Conservation (phyloP, 2,888 invertebrate species). For the Incurvaria masculella region DNA sequence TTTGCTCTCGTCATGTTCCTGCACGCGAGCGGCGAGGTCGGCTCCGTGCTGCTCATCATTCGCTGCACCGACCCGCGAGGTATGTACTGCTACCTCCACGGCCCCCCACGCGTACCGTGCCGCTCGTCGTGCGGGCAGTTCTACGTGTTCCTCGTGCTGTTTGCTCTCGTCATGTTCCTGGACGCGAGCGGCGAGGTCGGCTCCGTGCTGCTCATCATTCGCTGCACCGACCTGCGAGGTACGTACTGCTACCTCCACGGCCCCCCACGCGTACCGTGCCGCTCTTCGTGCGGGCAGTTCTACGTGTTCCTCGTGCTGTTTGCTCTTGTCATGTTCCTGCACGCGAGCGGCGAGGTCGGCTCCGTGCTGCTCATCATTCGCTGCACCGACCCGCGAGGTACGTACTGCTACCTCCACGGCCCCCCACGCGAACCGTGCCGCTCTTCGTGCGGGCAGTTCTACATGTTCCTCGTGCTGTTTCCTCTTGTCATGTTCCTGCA, state of each 20-base stretch:
- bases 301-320: conserved; percentile 77
- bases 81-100: too few species aligned
- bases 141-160: conserved; percentile 73
- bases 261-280: too few species aligned
- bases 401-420: too few species aligned
- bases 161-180: conserved; percentile 85
- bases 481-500: conserved; percentile 88
- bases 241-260: too few species aligned
- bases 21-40: conserved; percentile 91
- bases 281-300: conserved; percentile 74
- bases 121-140: conserved; percentile 76
- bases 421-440: too few species aligned
- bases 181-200: conserved; percentile 93
- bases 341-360: conserved; percentile 91
- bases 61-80: conserved; percentile 85
- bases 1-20: conserved; percentile 89
- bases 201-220: conserved; percentile 83
- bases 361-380: conserved; percentile 87
- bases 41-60: conserved; percentile 85
- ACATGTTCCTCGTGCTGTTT: conserved; percentile 76
- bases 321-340: conserved; percentile 85
- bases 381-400: conserved; percentile 82
- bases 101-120: too few species aligned
- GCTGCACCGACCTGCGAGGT: conserved; percentile 91
- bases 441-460: conserved; percentile 73